These are phyloP conservation scores for Dryobates pubescens DNA, from an alignment of 2,797 vertebrate species.

Conservation along the genomic window DNA sequence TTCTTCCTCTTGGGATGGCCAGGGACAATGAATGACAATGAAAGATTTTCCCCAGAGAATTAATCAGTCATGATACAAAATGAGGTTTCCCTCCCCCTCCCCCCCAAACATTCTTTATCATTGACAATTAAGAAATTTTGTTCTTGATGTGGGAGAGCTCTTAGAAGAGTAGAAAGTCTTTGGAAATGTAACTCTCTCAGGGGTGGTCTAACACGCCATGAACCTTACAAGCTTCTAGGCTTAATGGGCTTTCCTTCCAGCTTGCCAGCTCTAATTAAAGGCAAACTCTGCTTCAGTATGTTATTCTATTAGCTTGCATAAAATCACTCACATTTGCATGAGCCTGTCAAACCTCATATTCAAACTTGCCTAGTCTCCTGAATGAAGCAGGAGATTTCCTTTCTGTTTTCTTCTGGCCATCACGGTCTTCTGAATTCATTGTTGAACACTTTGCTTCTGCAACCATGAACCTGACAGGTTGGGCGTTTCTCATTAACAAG, in stretches of 20 bases:
- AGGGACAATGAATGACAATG: neutral
- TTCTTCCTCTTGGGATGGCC: neutral
- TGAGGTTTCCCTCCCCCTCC: conserved; percentile 2
- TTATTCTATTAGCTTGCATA: conserved; percentile 51
- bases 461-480: neutral
- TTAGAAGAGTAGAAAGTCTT: neutral
- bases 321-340: conserved; percentile 44
- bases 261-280: conserved; percentile 56
- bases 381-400: conserved; percentile 4
- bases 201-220: neutral
- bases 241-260: conserved; percentile 43
- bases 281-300: neutral
- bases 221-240: neutral
- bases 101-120: conserved; percentile 1
- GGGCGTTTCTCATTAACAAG: conserved; percentile 1
- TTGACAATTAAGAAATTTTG: neutral
- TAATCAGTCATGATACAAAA: neutral
- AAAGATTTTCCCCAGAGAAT: neutral
- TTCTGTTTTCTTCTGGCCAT: neutral
- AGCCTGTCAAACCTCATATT: conserved; percentile 40
- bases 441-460: neutral
- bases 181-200: conserved; percentile 38
- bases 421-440: conserved; percentile 16
- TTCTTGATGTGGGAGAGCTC: neutral
- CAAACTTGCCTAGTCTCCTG: conserved; percentile 3